A percentile compares a stretch with the other conserved stretches of the same genome.
These are phyloP conservation scores for Hydrozoanthus gracilis DNA, from an alignment of 92 coral and sea anemone genomes.

Conservation along the genomic window DNA sequence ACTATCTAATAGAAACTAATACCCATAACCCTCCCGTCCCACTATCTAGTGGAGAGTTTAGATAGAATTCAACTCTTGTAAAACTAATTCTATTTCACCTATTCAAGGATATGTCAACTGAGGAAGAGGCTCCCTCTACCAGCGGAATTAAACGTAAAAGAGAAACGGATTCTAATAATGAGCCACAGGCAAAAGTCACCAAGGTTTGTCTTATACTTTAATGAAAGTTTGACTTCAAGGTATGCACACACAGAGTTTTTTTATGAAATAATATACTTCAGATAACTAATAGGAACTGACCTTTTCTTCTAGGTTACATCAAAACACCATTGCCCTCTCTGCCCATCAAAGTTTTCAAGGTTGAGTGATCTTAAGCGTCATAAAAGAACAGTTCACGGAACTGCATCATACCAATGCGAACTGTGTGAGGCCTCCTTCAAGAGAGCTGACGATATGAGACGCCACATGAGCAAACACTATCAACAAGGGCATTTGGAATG, in stretches of 20 bases:
- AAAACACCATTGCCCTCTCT: background rate
- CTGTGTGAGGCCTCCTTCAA: no score
- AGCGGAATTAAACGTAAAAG: background rate
- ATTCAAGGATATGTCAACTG: background rate
- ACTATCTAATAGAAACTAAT: no score
- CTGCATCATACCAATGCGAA: no score
- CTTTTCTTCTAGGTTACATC: background rate
- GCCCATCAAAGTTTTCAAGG: constrained; percentile 7
- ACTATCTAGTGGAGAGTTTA: background rate
- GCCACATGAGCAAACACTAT: background rate
- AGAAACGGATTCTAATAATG: background rate
- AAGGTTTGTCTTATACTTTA: constrained; percentile 21
- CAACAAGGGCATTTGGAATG: constrained; percentile 2
- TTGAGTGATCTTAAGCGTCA: background rate
- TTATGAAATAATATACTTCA: background rate
- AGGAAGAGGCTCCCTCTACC: background rate
- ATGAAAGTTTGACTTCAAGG: constrained; percentile 16
- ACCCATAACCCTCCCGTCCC: constrained; percentile 5
- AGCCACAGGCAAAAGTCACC: background rate
- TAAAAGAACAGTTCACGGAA: background rate
- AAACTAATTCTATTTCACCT: constrained; percentile 6
- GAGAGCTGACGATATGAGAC: no score
- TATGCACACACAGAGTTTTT: background rate
- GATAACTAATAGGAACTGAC: background rate
- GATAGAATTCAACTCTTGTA: constrained; percentile 15